These are phyloP conservation scores for Dromococcyx pavoninus DNA, from an alignment of 2,797 vertebrate genomes.

Conservation along the genomic window DNA sequence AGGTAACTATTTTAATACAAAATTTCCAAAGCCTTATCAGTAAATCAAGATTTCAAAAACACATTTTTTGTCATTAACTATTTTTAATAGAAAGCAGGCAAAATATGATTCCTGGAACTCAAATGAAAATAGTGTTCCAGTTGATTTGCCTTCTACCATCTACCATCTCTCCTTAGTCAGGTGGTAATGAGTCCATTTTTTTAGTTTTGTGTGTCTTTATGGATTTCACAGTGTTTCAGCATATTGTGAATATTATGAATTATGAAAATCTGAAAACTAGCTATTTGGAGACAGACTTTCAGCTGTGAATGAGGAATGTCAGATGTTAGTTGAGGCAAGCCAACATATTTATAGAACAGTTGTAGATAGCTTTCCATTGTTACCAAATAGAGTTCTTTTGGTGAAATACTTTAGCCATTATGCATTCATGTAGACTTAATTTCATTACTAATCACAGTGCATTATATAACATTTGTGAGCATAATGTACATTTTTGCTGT, in stretches of 20 bases:
- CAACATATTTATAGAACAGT: not conserved
- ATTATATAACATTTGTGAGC: not conserved
- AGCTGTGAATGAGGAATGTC: not conserved
- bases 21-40: not conserved
- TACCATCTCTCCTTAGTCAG: not conserved
- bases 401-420: not conserved
- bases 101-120: not conserved
- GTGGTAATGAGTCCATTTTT: not conserved
- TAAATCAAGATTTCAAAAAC: not conserved
- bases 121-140: not conserved
- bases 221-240: not conserved
- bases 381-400: conserved; percentile 12
- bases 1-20: not conserved
- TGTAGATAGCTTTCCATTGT: conserved; percentile 1
- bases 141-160: not conserved
- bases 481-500: not conserved
- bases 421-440: not conserved
- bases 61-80: not conserved
- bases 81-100: not conserved
- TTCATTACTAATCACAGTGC: not conserved
- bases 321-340: not conserved
- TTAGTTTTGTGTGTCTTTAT: not conserved
- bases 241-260: too few species aligned
- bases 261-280: not conserved
- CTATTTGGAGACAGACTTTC: conserved; percentile 1